Conservation (phyloP, 1,140 invertebrate species). For the Philotrypesis tridentata region DNA sequence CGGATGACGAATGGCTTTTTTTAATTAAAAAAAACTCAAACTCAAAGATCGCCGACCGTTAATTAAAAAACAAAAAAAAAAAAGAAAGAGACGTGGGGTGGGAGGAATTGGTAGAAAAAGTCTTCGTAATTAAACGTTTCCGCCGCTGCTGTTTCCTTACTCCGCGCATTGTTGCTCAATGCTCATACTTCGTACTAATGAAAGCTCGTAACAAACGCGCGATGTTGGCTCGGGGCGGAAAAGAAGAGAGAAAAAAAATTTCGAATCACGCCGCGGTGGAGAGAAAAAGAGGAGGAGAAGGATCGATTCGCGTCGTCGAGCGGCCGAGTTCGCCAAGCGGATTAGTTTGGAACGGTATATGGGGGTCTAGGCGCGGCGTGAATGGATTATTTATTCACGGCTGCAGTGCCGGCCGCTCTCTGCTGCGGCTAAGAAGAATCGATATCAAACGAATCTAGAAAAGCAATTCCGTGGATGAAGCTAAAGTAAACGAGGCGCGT, state of each 20-base stretch:
- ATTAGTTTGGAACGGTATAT: neutral
- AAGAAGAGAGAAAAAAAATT: no score
- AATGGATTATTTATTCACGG: constrained; percentile 24
- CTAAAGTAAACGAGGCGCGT: no score
- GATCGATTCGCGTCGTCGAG: neutral
- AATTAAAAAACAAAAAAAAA: constrained; percentile 10
- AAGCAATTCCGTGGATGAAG: neutral
- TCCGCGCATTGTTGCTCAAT: neutral
- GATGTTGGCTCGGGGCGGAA: no score
- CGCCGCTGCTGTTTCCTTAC: neutral
- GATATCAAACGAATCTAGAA: neutral
- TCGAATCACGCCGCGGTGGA: neutral
- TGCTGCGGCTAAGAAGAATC: neutral
- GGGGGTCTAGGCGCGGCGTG: neutral
- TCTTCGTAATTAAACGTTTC: neutral
- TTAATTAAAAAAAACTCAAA: neutral
- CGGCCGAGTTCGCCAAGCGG: neutral
- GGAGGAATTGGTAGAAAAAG: no score
- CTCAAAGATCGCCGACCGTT: neutral
- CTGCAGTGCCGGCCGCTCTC: no score
- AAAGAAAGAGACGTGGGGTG: no score
- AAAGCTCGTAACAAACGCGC: neutral
- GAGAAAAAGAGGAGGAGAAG: neutral
- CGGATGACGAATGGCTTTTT: neutral
- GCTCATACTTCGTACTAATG: neutral